phyloP scores from a whole-genome alignment of 2,113 vertebrate species.

The Buteo buteo region DNA sequence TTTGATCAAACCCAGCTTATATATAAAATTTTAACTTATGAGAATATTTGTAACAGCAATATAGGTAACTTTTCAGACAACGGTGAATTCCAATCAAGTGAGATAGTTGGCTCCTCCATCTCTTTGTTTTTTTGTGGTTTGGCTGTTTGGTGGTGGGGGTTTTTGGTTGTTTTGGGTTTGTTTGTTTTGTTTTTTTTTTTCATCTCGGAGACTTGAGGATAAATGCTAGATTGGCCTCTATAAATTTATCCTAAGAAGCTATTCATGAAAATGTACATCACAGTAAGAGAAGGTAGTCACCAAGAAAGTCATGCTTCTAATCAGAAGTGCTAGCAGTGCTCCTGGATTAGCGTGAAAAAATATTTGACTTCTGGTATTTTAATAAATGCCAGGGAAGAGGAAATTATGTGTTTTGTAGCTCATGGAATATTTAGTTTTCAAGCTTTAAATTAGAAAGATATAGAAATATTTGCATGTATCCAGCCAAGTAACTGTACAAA shows the following conservation, averaged over 20 bases:
- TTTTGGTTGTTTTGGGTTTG: neutral
- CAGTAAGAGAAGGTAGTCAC: neutral
- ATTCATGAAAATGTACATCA: neutral
- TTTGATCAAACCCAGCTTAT: too few relatives aligned
- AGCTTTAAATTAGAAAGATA: neutral
- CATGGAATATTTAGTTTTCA: neutral
- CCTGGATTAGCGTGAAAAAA: neutral
- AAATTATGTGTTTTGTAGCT: neutral
- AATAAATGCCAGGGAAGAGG: neutral
- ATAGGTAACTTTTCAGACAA: neutral
- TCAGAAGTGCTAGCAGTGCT: neutral
- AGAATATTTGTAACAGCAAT: too few relatives aligned
- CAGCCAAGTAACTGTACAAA: neutral
- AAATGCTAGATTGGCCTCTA: neutral
- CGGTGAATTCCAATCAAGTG: neutral
- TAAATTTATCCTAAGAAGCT: neutral
- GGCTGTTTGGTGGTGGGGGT: rapidly evolving
- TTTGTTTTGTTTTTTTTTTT: neutral
- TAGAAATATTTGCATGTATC: neutral
- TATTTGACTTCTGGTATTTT: neutral
- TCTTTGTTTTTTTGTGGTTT: neutral
- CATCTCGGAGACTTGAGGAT: neutral
- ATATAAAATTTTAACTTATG: too few relatives aligned
- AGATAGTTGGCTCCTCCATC: neutral
- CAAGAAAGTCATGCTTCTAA: neutral